phyloP scores from a whole-genome alignment of 2,113 vertebrate species.

The Chelonoidis abingdonii region DNA sequence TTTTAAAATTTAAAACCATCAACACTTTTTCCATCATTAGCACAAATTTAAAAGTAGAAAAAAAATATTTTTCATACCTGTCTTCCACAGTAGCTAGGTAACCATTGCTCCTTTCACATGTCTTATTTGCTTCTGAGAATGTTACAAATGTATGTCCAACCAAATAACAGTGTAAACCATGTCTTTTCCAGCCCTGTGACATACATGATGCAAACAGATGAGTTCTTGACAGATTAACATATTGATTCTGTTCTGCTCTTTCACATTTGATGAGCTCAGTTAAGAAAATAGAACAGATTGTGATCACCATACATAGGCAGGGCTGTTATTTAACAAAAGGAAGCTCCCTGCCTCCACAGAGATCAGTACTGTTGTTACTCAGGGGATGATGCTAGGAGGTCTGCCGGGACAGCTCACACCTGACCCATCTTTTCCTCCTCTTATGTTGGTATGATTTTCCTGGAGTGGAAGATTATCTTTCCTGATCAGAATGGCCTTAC shows the following conservation, averaged over 20 bases:
- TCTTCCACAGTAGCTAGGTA: conserved; percentile 83
- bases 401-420: neutral
- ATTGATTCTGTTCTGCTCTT: neutral
- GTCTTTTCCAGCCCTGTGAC: conserved; percentile 86
- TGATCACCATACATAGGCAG: rapidly evolving
- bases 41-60: neutral
- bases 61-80: conserved; percentile 78
- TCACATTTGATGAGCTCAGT: neutral
- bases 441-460: rapidly evolving
- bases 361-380: neutral
- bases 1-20: neutral
- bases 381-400: neutral
- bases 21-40: neutral
- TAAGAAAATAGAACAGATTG: neutral
- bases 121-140: conserved; percentile 85
- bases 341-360: neutral
- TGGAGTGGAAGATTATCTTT: neutral
- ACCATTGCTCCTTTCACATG: conserved; percentile 74
- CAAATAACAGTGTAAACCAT: conserved; percentile 85
- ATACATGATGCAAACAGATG: neutral
- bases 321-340: neutral
- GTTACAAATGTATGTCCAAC: conserved; percentile 79
- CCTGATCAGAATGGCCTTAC: neutral
- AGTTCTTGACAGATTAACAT: neutral
- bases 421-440: neutral